Base-by-base conservation (phyloP, 2,888 invertebrate species). In the Diarsia dahlii region DNA sequence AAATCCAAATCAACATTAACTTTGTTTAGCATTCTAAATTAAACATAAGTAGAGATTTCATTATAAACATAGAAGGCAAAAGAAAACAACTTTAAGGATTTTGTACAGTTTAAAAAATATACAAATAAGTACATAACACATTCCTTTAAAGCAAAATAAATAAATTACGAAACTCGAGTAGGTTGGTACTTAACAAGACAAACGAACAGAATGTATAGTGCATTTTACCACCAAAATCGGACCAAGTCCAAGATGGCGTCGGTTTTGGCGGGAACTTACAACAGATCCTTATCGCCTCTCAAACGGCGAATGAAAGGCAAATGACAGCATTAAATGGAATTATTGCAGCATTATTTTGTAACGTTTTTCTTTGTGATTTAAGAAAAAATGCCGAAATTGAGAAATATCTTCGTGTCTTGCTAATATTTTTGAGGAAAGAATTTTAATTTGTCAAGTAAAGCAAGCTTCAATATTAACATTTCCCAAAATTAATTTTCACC, bases 281-380 rank as follows among this genome's bases (percentile, higher is more conserved):
- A 81, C 81, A 88, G 91, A 91, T 92, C 66, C 78, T 89, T 91
- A 93, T 92, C 92, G 84, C 58, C 76, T 82, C 84, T 87, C 76
- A 81, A 89, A 89, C 86, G 81, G 82, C 81, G 87, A 84, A 87
- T 84, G 84, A 86, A 86, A 88, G 84, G 89, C 90, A 91, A 93
- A 92, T 90, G 90, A 85, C 91, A 85, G 83, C 84, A 92, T 92
- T 92, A 93, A 90, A 80, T 78, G 82, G 84, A 92, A 87, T 90
- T 89, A 92, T 91, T 86, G 87, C 90, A 77, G 84, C 87, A 88
- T 90, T 88, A 84, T 80, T 82, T 82, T 79, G 77, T 64, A 71
- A 82, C 10, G 66, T 52, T 75, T 78, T 78, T 78, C 67, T 76
- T 78, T 78, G 76, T 71, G 13, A 72, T 74, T 60, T 69, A 71